Conservation (phyloP, 1,140 invertebrate genomes). For the Drosophila teissieri region DNA sequence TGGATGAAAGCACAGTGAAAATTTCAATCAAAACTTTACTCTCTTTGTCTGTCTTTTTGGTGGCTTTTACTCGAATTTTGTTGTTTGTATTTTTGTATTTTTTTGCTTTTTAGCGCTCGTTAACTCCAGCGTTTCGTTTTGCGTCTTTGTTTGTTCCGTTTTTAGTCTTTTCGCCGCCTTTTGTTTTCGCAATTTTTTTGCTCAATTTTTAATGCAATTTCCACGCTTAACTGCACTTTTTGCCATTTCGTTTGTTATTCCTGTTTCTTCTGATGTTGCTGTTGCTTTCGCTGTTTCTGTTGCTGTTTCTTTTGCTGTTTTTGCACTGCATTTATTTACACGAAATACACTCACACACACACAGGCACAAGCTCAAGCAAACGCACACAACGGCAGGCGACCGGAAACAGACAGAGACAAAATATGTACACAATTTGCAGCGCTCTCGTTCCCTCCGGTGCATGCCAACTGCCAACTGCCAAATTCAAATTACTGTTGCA, state of each 20-base stretch:
- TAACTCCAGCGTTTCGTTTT: slow-evolving; percentile 53
- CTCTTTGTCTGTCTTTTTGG: slow-evolving; percentile 16
- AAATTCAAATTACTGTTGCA: slow-evolving; percentile 76
- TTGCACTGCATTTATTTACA: slow-evolving; percentile 79
- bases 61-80: slow-evolving; percentile 6
- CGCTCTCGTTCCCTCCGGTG: slow-evolving; percentile 18
- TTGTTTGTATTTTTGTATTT: slow-evolving; percentile 30
- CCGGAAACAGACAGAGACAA: slow-evolving; percentile 38
- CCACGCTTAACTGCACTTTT: slow-evolving; percentile 81
- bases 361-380: slow-evolving; percentile 12
- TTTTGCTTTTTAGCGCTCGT: slow-evolving; percentile 78
- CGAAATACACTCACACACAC: slow-evolving; percentile 43
- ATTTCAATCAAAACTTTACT: slow-evolving; percentile 80
- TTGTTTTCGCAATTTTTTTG: slow-evolving; percentile 57
- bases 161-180: slow-evolving; percentile 38
- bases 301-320: slow-evolving; percentile 37
- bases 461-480: slow-evolving; percentile 60
- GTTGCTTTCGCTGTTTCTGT: slow-evolving; percentile 29
- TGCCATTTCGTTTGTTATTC: slow-evolving; percentile 60
- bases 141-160: slow-evolving; percentile 45
- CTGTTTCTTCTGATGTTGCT: slow-evolving; percentile 26
- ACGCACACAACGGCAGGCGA: slow-evolving; percentile 22
- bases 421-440: slow-evolving; percentile 74
- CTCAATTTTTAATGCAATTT: slow-evolving; percentile 81
- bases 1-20: slow-evolving; percentile 73